phyloP scores from a whole-genome alignment of 2,888 invertebrate genomes.

The Drosophila silvestris region DNA sequence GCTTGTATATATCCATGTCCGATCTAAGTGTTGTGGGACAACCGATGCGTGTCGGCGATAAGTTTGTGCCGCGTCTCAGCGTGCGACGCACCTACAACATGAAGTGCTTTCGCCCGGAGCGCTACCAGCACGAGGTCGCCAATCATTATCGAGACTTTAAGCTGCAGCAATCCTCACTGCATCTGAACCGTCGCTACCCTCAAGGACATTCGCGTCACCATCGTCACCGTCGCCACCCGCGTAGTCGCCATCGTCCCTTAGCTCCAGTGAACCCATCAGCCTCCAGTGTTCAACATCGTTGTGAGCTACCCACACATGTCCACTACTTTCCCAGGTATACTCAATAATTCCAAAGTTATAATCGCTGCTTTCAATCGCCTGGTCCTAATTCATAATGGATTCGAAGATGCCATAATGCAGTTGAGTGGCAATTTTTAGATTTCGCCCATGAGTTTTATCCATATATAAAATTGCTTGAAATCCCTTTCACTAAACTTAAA shows the following conservation, averaged over 20 bases:
- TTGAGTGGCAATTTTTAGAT: neutral
- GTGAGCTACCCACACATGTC: constrained; percentile 69
- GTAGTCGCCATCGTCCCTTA: constrained; percentile 44
- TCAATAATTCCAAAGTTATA: neutral
- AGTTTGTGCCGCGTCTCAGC: constrained; percentile 57
- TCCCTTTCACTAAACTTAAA: neutral
- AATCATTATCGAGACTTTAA: constrained; percentile 84
- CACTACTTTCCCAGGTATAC: constrained; percentile 80
- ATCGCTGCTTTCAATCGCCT: neutral
- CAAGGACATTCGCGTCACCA: constrained; percentile 35
- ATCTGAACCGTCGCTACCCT: constrained; percentile 32
- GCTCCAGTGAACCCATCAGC: constrained; percentile 33
- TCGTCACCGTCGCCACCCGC: constrained; percentile 18
- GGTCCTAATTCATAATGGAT: neutral
- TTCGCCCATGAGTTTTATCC: neutral
- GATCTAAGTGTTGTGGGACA: constrained; percentile 64
- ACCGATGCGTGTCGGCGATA: constrained; percentile 56
- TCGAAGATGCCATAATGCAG: no score
- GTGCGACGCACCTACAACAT: constrained; percentile 72
- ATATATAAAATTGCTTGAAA: neutral
- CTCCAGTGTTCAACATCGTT: constrained; percentile 56
- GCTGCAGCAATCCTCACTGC: constrained; percentile 50
- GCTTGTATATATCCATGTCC: constrained; percentile 16
- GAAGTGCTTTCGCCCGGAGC: constrained; percentile 59
- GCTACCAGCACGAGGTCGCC: constrained; percentile 82